These are phyloP conservation scores for Babyrousa celebensis DNA, from an alignment of 2,797 vertebrate genomes.

Conservation along the genomic window DNA sequence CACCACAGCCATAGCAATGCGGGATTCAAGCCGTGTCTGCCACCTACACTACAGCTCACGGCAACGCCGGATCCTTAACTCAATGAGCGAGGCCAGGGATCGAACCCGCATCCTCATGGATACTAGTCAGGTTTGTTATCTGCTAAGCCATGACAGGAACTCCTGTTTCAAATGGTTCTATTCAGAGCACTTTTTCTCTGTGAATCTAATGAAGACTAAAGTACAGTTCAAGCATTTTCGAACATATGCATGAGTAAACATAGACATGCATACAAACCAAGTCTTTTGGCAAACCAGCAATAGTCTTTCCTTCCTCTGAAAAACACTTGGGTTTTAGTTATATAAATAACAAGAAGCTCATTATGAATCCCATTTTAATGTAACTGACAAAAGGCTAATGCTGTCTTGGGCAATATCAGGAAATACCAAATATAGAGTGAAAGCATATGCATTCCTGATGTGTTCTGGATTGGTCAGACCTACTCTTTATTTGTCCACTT, in stretches of 20 bases:
- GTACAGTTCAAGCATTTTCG: constrained; percentile 7
- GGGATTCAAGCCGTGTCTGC: too few relatives aligned
- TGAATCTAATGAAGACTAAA: constrained; percentile 27
- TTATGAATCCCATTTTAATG: constrained; percentile 6
- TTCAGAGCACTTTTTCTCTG: background rate
- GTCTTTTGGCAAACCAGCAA: background rate
- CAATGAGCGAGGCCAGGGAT: too few relatives aligned
- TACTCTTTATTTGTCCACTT: background rate
- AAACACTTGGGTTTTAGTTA: constrained; percentile 19
- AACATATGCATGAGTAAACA: background rate
- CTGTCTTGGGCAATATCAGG: background rate
- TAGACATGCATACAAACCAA: background rate
- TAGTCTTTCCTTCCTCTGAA: background rate
- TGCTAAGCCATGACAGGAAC: too few relatives aligned
- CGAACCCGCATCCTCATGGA: too few relatives aligned
- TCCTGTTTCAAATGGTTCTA: background rate
- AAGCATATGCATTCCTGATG: background rate
- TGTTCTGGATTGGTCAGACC: background rate
- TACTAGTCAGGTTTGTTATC: too few relatives aligned
- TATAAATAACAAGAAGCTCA: background rate
- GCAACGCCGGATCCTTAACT: too few relatives aligned
- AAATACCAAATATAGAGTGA: background rate
- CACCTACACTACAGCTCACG: too few relatives aligned
- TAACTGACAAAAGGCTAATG: constrained; percentile 8
- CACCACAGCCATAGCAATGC: too few relatives aligned